Conservation (phyloP, 2,113 vertebrate genomes). For the Emydura subglobosa region DNA sequence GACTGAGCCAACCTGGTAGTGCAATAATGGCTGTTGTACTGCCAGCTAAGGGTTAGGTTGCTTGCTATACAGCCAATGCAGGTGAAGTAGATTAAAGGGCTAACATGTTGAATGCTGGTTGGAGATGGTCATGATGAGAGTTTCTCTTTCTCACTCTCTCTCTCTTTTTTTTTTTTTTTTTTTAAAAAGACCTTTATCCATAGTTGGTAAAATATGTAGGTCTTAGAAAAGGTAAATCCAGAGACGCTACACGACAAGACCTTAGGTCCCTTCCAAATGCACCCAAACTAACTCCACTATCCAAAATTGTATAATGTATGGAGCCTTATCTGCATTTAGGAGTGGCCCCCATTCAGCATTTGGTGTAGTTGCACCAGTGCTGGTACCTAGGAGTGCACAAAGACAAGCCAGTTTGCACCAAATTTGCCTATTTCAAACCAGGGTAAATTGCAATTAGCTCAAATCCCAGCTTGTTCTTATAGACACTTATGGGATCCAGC, state of each 20-base stretch:
- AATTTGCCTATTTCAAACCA: neutral
- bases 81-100: neutral
- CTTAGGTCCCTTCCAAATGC: neutral
- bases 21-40: neutral
- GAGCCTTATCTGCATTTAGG: neutral
- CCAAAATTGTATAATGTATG: neutral
- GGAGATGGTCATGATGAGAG: neutral
- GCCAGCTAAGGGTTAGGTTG: neutral
- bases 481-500: neutral
- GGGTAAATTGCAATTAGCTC: neutral
- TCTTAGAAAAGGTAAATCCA: neutral
- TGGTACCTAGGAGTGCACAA: neutral
- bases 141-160: neutral
- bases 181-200: neutral
- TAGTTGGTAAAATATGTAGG: neutral
- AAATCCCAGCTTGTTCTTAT: neutral
- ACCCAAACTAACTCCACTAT: neutral
- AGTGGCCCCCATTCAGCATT: neutral
- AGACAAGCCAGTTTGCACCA: neutral
- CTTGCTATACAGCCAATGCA: neutral
- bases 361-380: neutral
- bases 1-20: conserved; percentile 1
- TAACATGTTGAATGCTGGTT: neutral
- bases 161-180: neutral
- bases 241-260: neutral